These are phyloP conservation scores for Plecotus auritus DNA, from an alignment of 2,113 vertebrate species.

Conservation along the genomic window DNA sequence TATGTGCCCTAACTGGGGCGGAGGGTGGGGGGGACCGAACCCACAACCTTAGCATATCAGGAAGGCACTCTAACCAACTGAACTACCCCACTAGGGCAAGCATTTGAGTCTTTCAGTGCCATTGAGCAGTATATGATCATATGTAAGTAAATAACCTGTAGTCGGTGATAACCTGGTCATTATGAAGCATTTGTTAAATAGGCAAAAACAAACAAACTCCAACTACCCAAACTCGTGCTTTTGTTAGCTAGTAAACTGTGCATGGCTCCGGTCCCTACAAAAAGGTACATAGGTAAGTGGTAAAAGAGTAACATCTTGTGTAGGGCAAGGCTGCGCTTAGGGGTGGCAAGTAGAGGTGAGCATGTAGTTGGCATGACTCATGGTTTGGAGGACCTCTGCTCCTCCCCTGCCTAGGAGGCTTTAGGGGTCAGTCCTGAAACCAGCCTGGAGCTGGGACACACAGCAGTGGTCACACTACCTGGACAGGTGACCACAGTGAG, in stretches of 20 bases:
- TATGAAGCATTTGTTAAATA: neutral
- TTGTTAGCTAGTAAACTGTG: neutral
- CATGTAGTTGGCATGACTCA: neutral
- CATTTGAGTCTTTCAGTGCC: neutral
- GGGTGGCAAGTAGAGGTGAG: neutral
- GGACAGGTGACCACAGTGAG: neutral
- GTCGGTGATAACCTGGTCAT: neutral
- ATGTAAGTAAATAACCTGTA: neutral
- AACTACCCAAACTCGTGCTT: neutral
- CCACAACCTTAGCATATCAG: neutral
- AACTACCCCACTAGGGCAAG: neutral
- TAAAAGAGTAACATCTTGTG: neutral
- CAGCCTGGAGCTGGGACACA: neutral
- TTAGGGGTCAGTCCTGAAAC: neutral
- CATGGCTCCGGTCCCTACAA: neutral
- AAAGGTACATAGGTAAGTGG: neutral
- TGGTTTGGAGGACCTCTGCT: neutral
- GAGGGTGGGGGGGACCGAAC: too few species aligned
- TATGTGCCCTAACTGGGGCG: neutral
- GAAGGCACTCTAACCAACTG: neutral
- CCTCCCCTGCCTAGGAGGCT: neutral
- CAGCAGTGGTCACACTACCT: neutral
- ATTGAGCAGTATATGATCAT: neutral
- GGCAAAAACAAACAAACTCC: neutral
- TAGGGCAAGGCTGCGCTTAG: neutral